These are phyloP conservation scores for Pissodes strobi DNA, from an alignment of 1,140 invertebrate genomes.

Conservation along the genomic window DNA sequence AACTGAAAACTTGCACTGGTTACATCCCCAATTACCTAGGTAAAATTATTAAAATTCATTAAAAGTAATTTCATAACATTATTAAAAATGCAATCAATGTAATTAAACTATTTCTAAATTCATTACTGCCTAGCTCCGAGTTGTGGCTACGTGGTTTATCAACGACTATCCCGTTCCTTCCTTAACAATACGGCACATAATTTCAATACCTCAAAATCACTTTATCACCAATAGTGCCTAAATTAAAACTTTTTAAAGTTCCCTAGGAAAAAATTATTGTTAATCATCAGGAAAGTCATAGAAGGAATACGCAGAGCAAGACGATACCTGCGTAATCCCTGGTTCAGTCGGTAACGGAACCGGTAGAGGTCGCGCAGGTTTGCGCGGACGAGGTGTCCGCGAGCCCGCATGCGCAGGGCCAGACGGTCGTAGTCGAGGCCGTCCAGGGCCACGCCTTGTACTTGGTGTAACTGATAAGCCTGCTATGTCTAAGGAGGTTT, in stretches of 20 bases:
- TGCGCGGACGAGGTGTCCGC: slow-evolving; percentile 60
- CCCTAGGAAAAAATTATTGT: background rate
- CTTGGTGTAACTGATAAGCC: slow-evolving; percentile 12
- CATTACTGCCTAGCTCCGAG: too few relatives aligned
- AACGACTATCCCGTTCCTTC: too few relatives aligned
- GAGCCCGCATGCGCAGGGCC: slow-evolving; percentile 66
- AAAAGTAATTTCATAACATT: too few relatives aligned
- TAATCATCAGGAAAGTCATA: slow-evolving; percentile 50
- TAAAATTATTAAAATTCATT: too few relatives aligned
- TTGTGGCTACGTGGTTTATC: too few relatives aligned
- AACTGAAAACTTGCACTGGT: too few relatives aligned
- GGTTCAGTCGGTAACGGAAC: slow-evolving; percentile 60
- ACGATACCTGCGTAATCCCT: slow-evolving; percentile 26
- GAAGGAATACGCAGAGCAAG: slow-evolving; percentile 40
- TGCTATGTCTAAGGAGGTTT: slow-evolving; percentile 10
- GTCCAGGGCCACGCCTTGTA: slow-evolving; percentile 70
- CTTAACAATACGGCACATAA: too few relatives aligned
- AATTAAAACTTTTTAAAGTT: background rate
- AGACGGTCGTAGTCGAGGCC: slow-evolving; percentile 70
- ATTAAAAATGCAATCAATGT: too few relatives aligned
- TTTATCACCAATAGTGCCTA: background rate
- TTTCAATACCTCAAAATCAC: background rate
- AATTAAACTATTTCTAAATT: too few relatives aligned
- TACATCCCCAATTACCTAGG: too few relatives aligned
- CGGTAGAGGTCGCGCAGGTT: slow-evolving; percentile 63